Base-by-base conservation (phyloP, 2,113 vertebrate genomes). In the Semnornis frantzii region DNA sequence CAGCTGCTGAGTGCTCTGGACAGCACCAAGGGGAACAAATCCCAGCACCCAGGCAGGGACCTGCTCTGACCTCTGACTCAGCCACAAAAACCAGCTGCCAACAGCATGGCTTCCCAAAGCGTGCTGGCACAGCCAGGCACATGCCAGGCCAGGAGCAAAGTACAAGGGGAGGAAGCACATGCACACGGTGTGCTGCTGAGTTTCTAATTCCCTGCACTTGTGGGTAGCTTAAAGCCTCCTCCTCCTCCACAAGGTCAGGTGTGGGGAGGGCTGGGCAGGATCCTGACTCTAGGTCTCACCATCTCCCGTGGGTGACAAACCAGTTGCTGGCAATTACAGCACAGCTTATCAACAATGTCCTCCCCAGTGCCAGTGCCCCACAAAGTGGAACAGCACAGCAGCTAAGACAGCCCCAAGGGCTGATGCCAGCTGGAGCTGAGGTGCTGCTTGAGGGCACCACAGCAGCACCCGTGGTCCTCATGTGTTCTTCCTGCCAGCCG, bases 171-270 rank as follows among this genome's bases (percentile, higher is more conserved):
- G 14, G 46, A 52, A 94, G 59, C 18, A 60, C 33, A 33, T 1
- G 0, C 46, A 30, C 1, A 0, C 17, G 23, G 10, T 0, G 0
- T 1, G 2, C 34, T 30, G 6, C n/a, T 55, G 69, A 10, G 44
- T 60, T 60, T 55, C 28, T 31, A 83, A 42, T 23, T 54, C 70
- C 27, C 62, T 31, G 55, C 25, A 19, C 12, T 63, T 12, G 8
- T 0, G 3, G 52, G 68, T 73, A 39, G 31, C 64, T 50, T 50
- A 48, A 81, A 44, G 28, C 30, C 28, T 80, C 39, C 33, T 9
- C 8, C 18, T 50, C 44, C 44, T 10, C 10, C 27, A 12, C 7
- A 3, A 82, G 54, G 48, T 84, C 48, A 72, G 71, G 28, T 55
- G 18, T 54, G 44, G 63, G 34, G 66, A 82, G 2, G 12, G 59